phyloP scores from a whole-genome alignment of 30 jellyfish, hydroid and myxozoan genomes.

The Hydra vulgaris region DNA sequence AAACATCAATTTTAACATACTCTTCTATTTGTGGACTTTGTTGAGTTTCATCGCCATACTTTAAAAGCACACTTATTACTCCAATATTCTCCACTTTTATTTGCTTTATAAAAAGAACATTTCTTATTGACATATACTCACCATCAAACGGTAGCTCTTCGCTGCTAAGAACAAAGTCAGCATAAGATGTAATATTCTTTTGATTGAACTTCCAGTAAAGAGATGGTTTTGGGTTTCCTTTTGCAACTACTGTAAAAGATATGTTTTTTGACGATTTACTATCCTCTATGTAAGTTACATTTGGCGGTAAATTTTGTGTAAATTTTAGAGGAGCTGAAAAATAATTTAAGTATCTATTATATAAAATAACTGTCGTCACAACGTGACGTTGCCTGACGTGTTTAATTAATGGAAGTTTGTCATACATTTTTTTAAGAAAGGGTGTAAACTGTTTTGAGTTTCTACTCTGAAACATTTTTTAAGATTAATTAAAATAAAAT shows the following conservation, averaged over 20 bases:
- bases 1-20: neutral
- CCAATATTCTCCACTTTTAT: constrained; percentile 10
- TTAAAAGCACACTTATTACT: neutral
- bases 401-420: no score
- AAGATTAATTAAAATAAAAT: no score
- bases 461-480: no score
- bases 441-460: no score
- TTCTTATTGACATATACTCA: neutral
- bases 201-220: constrained; percentile 9
- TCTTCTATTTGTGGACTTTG: neutral
- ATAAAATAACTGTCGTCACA: no score
- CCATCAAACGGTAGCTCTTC: neutral
- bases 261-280: neutral
- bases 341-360: no score
- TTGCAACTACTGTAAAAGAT: neutral
- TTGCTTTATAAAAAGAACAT: neutral
- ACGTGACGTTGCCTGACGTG: no score
- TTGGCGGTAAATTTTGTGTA: neutral
- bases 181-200: neutral
- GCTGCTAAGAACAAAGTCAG: neutral
- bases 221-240: constrained; percentile 15
- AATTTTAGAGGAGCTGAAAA: constrained; percentile 1
- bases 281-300: neutral
- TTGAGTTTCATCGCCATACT: constrained; percentile 11
- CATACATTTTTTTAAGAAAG: no score